These are phyloP conservation scores for Tragelaphus buxtoni DNA, from an alignment of 2,113 vertebrate genomes.

Conservation along the genomic window DNA sequence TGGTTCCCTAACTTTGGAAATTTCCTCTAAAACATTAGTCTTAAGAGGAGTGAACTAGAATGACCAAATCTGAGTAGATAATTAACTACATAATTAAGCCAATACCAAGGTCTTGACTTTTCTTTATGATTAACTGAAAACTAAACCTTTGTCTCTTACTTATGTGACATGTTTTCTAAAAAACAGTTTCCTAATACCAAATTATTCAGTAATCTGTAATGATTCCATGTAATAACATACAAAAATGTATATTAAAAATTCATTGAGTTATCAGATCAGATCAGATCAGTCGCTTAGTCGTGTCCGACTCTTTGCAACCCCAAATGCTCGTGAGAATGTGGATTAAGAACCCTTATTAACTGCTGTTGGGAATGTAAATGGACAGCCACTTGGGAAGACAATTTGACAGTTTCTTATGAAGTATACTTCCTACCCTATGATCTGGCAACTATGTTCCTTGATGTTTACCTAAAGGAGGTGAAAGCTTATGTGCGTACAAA, in stretches of 20 bases:
- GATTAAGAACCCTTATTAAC: neutral
- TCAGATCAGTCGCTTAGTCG: no score
- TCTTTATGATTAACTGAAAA: neutral
- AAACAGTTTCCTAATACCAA: neutral
- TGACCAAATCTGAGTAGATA: neutral
- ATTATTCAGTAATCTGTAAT: neutral
- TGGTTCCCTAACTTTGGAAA: neutral
- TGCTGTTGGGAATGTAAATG: neutral
- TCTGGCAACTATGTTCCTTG: neutral
- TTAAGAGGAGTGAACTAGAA: neutral
- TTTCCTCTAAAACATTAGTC: neutral
- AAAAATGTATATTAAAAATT: neutral
- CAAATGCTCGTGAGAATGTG: neutral
- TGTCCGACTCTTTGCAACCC: no score
- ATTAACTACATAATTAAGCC: neutral
- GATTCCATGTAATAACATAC: neutral
- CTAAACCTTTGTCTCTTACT: neutral
- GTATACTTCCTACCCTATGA: neutral
- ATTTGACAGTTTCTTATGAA: neutral
- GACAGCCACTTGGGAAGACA: neutral
- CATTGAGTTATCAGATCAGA: neutral
- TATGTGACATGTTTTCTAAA: neutral
- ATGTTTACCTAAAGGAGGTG: neutral
- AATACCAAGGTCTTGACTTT: neutral
- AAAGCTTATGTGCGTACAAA: neutral